phyloP scores from a whole-genome alignment of 2,888 invertebrate genomes.

The Callyntrura sp. region DNA sequence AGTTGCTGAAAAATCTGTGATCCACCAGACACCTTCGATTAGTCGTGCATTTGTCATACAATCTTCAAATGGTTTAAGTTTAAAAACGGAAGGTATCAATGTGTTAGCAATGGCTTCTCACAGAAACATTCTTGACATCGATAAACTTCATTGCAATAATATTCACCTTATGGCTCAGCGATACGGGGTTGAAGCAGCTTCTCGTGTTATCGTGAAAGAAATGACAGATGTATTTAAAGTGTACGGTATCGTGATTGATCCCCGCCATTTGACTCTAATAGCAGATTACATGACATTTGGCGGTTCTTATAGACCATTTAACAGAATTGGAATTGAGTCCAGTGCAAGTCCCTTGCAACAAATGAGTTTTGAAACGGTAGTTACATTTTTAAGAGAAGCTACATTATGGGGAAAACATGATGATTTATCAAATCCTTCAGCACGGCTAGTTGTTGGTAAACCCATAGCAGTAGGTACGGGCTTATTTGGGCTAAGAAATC shows the following conservation, averaged over 20 bases:
- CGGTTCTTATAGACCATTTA: conserved; percentile 95
- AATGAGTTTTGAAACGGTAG: conserved; percentile 98
- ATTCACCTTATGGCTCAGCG: conserved; percentile 95
- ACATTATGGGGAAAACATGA: conserved; percentile 90
- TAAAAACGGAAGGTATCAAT: conserved; percentile 98
- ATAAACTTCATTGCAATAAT: conserved; percentile 96
- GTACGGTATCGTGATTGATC: conserved; percentile 98
- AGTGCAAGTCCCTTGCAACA: conserved; percentile 98
- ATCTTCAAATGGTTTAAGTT: conserved; percentile 86
- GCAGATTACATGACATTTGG: conserved; percentile 99
- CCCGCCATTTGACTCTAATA: conserved; percentile 95
- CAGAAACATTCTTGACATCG: conserved; percentile 91
- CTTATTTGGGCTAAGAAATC: conserved; percentile 87
- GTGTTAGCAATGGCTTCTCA: conserved; percentile 95
- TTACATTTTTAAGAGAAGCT: conserved; percentile 93
- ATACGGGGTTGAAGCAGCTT: conserved; percentile 99
- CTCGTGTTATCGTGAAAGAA: conserved; percentile 96
- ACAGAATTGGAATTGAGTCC: conserved; percentile 94
- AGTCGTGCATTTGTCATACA: conserved; percentile 93
- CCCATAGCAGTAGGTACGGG: conserved; percentile 95
- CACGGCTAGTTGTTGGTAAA: conserved; percentile 94
- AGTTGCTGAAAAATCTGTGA: conserved; percentile 90
- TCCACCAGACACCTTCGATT: conserved; percentile 93
- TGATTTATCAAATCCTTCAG: conserved; percentile 92
- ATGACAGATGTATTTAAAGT: conserved; percentile 98